These are phyloP conservation scores for Tachyglossus aculeatus DNA, from an alignment of 2,797 vertebrate genomes.

Conservation along the genomic window DNA sequence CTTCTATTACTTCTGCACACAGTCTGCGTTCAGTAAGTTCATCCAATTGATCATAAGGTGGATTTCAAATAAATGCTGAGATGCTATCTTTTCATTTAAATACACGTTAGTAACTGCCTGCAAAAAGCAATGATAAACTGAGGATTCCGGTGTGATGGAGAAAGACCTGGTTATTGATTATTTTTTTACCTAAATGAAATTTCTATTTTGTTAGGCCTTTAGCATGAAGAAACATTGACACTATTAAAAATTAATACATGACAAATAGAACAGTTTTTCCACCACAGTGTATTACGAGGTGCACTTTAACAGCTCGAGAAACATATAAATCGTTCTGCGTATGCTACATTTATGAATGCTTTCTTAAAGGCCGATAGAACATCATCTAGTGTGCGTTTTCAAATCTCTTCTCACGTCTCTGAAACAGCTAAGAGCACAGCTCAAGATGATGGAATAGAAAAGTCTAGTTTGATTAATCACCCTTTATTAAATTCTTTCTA, in stretches of 20 bases:
- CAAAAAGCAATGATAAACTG: conserved; percentile 16
- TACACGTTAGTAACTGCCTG: conserved; percentile 15
- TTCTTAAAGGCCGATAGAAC: conserved; percentile 17
- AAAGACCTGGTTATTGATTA: conserved; percentile 5
- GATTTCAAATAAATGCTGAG: conserved; percentile 5
- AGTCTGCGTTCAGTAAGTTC: too few relatives aligned
- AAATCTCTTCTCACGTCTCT: background rate
- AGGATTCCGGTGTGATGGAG: conserved; percentile 6
- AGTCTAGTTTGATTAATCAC: conserved; percentile 32
- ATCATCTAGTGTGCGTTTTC: conserved; percentile 31
- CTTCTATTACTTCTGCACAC: too few relatives aligned
- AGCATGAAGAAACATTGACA: conserved; percentile 38
- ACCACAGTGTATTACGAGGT: conserved; percentile 31
- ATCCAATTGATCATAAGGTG: too few relatives aligned
- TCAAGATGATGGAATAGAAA: conserved; percentile 22
- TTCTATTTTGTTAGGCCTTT: conserved; percentile 23
- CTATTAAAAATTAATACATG: conserved; percentile 36
- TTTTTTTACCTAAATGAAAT: conserved; percentile 27
- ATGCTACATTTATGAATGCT: conserved; percentile 41
- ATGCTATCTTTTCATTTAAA: conserved; percentile 8
- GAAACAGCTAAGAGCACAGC: conserved; percentile 21
- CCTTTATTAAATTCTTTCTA: conserved; percentile 32
- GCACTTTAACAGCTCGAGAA: conserved; percentile 25
- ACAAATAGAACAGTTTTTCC: conserved; percentile 33
- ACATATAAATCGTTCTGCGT: conserved; percentile 26